A percentile compares a stretch with the other conserved stretches of the same genome.
Evolutionary conservation across 2,113 vertebrate species (phyloP).

Genomic region (Solea senegalensis): DNA sequence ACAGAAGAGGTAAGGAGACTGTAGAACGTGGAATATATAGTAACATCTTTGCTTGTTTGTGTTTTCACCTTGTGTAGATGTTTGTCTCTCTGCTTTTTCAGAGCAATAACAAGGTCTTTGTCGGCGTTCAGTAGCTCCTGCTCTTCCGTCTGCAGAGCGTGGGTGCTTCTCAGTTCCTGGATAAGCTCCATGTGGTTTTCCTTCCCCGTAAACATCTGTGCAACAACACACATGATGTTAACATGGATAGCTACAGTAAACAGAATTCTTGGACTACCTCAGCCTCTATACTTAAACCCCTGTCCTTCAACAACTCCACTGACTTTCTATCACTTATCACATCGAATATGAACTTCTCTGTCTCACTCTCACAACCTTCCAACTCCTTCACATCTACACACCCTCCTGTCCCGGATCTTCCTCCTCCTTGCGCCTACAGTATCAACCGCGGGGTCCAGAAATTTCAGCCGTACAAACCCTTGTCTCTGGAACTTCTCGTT

Average conservation of each 20-base stretch:
- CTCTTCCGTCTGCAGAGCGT: constrained; percentile 83
- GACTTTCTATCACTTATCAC: no score
- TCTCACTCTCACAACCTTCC: no score
- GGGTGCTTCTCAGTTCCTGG: constrained; percentile 85
- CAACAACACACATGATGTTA: constrained; percentile 8
- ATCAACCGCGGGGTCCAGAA: no score
- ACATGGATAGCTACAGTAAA: background rate
- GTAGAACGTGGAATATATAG: background rate
- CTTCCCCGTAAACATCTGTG: constrained; percentile 90
- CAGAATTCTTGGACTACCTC: no score
- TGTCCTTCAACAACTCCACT: no score
- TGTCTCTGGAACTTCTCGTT: no score
- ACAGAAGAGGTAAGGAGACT: background rate
- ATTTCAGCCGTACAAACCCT: no score
- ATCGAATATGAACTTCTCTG: no score
- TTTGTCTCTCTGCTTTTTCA: constrained; percentile 81
- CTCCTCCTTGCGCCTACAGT: no score
- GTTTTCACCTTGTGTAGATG: constrained; percentile 80
- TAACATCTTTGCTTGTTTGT: background rate
- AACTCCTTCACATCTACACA: no score
- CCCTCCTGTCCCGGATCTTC: no score
- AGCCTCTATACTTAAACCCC: no score
- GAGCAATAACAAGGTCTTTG: constrained; percentile 73
- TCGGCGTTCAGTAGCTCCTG: constrained; percentile 81
- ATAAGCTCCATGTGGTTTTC: constrained; percentile 87